Percentiles rank a stretch among this genome's conserved stretches.
Evolutionary conservation across 2,113 vertebrate genomes (phyloP).

Genomic region (Protobothrops mucrosquamatus): DNA sequence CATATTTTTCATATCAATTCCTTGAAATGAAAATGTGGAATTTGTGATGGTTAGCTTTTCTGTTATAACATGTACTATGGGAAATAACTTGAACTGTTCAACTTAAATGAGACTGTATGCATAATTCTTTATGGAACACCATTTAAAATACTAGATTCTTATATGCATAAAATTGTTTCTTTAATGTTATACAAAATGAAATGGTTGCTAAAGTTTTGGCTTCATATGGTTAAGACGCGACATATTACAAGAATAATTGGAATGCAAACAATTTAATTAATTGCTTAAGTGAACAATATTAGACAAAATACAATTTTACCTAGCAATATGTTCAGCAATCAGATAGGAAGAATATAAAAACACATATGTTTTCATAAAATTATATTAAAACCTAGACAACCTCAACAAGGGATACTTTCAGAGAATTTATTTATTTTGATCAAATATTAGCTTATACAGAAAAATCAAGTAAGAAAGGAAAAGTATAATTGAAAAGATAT

Average conservation of each 20-base stretch:
- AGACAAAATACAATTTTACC: slow-evolving; percentile 35
- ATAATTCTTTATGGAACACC: slow-evolving; percentile 6
- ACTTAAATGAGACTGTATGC: slow-evolving; percentile 15
- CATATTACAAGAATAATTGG: slow-evolving; percentile 39
- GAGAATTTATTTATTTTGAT: neutral
- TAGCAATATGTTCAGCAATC: slow-evolving; percentile 22
- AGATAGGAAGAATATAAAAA: slow-evolving; percentile 51
- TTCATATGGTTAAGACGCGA: slow-evolving; percentile 30
- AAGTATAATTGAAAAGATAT: neutral
- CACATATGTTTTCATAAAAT: slow-evolving; percentile 28
- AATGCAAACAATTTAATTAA: slow-evolving; percentile 25
- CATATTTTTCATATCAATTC: slow-evolving; percentile 29
- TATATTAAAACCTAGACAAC: slow-evolving; percentile 34
- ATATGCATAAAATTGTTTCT: neutral
- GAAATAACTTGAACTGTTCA: slow-evolving; percentile 28
- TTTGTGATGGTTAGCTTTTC: slow-evolving; percentile 10
- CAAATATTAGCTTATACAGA: neutral
- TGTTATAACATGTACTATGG: slow-evolving; percentile 9
- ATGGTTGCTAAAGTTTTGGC: slow-evolving; percentile 19
- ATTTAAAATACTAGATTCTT: neutral
- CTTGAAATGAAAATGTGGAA: slow-evolving; percentile 21
- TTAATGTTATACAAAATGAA: slow-evolving; percentile 1
- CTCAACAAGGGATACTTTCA: slow-evolving; percentile 25
- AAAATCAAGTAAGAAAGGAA: neutral
- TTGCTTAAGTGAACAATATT: slow-evolving; percentile 7